Conservation (phyloP, 2,888 invertebrate species). For the Copidosoma aretas region DNA sequence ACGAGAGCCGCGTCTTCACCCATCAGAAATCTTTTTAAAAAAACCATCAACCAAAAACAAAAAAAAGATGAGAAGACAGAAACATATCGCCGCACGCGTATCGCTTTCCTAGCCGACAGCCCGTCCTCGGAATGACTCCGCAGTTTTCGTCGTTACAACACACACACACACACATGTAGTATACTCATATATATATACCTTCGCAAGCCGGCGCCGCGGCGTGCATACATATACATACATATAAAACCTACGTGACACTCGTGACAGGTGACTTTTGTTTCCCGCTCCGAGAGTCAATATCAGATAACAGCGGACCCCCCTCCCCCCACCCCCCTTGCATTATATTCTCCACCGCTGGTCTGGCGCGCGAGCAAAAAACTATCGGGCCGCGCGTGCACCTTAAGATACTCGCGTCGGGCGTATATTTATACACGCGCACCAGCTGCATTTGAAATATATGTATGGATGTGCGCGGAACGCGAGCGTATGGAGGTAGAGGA, state of each 20-base stretch:
- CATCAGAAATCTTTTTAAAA: too few species aligned
- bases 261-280: conserved; percentile 41
- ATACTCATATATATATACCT: too few species aligned
- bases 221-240: neutral
- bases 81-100: too few species aligned
- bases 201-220: neutral
- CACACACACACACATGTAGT: too few species aligned
- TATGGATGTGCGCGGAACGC: conserved; percentile 31
- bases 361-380: conserved; percentile 18
- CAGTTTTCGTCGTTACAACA: too few species aligned
- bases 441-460: conserved; percentile 35
- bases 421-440: too few species aligned
- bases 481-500: neutral
- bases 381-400: conserved; percentile 14
- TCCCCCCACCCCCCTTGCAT: neutral
- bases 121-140: too few species aligned
- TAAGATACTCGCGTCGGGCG: too few species aligned
- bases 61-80: too few species aligned
- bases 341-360: neutral
- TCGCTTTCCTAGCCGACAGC: too few species aligned
- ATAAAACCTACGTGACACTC: conserved; percentile 28
- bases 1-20: too few species aligned
- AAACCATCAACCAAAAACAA: too few species aligned
- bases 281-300: conserved; percentile 18
- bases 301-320: conserved; percentile 24